Conservation (phyloP, 2,797 vertebrate species). For the Cygnus olor region DNA sequence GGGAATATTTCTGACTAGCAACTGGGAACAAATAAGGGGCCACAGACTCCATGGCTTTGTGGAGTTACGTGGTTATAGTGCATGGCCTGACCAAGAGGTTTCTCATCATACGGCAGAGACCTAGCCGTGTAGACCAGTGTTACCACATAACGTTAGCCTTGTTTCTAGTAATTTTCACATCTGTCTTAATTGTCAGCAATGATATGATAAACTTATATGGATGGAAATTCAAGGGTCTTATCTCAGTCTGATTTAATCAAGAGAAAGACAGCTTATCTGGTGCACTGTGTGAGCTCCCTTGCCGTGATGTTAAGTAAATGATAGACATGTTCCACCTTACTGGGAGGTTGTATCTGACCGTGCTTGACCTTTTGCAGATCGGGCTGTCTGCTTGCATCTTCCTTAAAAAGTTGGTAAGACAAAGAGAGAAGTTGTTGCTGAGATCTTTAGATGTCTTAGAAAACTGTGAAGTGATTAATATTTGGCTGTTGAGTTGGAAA, state of each 20-base stretch:
- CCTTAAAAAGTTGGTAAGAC: not conserved
- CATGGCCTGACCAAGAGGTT: not conserved
- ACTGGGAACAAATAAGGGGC: not conserved
- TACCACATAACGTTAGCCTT: not conserved
- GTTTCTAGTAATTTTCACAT: not conserved
- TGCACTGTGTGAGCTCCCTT: not conserved
- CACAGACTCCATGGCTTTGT: accelerated
- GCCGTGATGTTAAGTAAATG: not conserved
- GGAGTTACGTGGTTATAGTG: not conserved
- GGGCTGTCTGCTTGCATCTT: not conserved
- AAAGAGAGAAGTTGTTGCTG: not conserved
- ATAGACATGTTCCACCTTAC: not conserved
- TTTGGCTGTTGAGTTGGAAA: not conserved
- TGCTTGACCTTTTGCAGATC: not conserved
- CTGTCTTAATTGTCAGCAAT: not conserved
- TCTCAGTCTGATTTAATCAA: not conserved
- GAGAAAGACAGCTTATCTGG: not conserved
- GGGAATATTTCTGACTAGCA: not conserved
- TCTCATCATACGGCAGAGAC: not conserved
- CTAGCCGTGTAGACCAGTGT: not conserved
- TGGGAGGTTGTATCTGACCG: not conserved
- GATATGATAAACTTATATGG: not conserved
- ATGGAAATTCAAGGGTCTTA: not conserved
- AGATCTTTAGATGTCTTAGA: not conserved
- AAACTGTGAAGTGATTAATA: not conserved